Percentiles rank a stretch among this genome's conserved stretches.
Evolutionary conservation across 2,797 vertebrate genomes (phyloP).

Genomic region (Hafferia zeledoni): DNA sequence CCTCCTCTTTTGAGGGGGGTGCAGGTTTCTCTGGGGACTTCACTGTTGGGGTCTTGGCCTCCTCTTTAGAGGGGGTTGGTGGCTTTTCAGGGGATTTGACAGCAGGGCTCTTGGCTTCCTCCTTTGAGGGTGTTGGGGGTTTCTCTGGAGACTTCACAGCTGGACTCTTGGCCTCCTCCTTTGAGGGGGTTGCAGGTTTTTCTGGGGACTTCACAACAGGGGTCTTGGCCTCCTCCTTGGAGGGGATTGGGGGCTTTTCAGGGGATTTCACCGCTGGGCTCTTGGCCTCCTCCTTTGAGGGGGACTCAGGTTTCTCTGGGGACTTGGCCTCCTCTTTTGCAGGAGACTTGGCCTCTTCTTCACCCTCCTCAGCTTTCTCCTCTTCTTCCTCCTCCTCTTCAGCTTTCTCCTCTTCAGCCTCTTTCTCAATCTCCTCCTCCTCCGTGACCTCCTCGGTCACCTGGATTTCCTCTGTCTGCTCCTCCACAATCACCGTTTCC

Average conservation of each 20-base stretch:
- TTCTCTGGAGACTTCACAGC: neutral
- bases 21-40: constrained; percentile 47
- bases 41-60: constrained; percentile 11
- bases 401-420: constrained; percentile 63
- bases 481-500: constrained; percentile 89
- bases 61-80: constrained; percentile 26
- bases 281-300: neutral
- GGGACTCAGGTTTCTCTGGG: neutral
- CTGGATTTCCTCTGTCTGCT: constrained; percentile 92
- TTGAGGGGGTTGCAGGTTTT: neutral
- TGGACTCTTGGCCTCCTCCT: constrained; percentile 57
- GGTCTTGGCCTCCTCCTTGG: neutral
- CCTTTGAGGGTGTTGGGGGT: accelerated
- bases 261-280: neutral
- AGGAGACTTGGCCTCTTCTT: constrained; percentile 36
- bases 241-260: neutral
- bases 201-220: neutral
- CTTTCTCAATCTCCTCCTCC: constrained; percentile 81
- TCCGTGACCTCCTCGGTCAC: constrained; percentile 90
- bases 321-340: neutral
- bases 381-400: neutral
- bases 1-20: neutral
- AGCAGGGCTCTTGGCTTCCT: constrained; percentile 15
- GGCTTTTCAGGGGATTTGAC: neutral
- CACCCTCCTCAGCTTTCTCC: constrained; percentile 36